These are phyloP conservation scores for Okamejei kenojei DNA, from an alignment of 2,797 vertebrate species.

Conservation along the genomic window DNA sequence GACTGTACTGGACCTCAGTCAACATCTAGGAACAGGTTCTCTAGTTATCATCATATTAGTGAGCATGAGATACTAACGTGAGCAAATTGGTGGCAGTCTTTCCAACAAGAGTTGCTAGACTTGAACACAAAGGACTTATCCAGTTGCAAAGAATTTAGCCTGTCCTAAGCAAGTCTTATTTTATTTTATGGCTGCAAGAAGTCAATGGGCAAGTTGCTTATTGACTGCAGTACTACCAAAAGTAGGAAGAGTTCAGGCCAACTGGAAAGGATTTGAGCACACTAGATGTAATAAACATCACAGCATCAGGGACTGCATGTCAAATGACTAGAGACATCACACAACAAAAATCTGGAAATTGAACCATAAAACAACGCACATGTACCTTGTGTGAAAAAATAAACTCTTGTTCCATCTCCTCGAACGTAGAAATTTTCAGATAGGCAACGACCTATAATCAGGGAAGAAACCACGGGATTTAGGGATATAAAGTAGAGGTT, in stretches of 20 bases:
- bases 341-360: not conserved
- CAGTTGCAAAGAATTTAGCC: no score
- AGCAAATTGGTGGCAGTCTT: no score
- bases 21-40: no score
- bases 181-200: not conserved
- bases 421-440: constrained; percentile 94
- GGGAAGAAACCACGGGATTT: constrained; percentile 15
- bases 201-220: not conserved
- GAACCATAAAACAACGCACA: not conserved
- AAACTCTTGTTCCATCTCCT: constrained; percentile 93
- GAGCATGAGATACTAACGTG: no score
- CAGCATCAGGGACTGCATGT: not conserved
- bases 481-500: not conserved
- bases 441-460: constrained; percentile 76
- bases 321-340: not conserved
- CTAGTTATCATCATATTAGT: no score
- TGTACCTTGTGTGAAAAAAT: constrained; percentile 95
- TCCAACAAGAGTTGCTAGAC: no score
- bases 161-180: no score
- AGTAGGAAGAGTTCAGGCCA: not conserved
- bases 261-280: not conserved
- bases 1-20: no score
- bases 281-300: not conserved
- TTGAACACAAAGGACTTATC: no score
- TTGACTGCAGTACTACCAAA: no score